Percentiles rank a stretch among this genome's conserved stretches.
Conservation (phyloP, 1,140 invertebrate species). For the Arctopsyche grandis region DNA sequence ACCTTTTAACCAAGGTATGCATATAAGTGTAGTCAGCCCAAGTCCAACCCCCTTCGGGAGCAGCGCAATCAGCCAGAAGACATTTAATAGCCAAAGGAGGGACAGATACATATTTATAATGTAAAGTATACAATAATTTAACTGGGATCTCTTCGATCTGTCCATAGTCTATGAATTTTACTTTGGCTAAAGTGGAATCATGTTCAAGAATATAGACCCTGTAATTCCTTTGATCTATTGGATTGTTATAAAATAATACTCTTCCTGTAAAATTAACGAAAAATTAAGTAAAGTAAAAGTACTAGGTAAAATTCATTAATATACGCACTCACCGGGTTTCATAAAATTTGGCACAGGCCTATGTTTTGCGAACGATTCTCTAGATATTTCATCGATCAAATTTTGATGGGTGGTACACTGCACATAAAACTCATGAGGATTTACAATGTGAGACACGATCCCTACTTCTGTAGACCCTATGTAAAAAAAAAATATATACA, state of each 20-base stretch:
- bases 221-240: background rate
- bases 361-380: no score
- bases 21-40: constrained; percentile 60
- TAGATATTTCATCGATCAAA: background rate
- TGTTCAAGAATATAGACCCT: constrained; percentile 8
- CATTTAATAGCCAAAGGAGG: constrained; percentile 62
- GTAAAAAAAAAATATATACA: constrained; percentile 51
- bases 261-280: constrained; percentile 26
- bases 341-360: no score
- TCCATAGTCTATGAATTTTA: constrained; percentile 36
- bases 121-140: constrained; percentile 58
- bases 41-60: constrained; percentile 61
- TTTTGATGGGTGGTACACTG: constrained; percentile 55
- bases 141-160: constrained; percentile 21
- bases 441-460: constrained; percentile 67
- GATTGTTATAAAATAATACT: background rate
- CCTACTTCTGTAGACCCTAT: constrained; percentile 63
- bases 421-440: constrained; percentile 70
- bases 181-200: background rate
- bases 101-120: constrained; percentile 55
- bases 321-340: no score
- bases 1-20: constrained; percentile 63
- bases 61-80: constrained; percentile 61
- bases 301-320: no score
- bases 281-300: constrained; percentile 16